These are phyloP conservation scores for Copidosoma floridanum DNA, from an alignment of 1,140 invertebrate genomes.

Conservation along the genomic window DNA sequence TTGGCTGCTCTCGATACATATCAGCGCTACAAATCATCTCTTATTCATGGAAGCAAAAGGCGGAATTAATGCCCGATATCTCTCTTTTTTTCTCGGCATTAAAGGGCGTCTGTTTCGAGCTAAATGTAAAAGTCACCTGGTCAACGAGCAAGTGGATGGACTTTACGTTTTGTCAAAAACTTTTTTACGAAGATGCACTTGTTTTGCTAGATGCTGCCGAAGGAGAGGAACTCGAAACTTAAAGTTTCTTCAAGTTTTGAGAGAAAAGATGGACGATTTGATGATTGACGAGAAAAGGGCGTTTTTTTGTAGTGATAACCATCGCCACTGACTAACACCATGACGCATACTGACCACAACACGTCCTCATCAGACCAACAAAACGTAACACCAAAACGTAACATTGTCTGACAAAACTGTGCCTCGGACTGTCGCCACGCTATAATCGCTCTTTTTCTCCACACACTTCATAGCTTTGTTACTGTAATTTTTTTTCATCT, in stretches of 20 bases:
- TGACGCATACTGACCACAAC: background rate
- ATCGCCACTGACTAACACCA: no score
- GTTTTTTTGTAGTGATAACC: no score
- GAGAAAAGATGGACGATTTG: no score
- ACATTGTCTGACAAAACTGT: background rate
- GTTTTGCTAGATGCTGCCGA: background rate
- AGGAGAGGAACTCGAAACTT: background rate
- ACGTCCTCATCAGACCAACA: no score
- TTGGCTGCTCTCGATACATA: slow-evolving; percentile 13
- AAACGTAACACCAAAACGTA: no score
- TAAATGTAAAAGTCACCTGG: background rate
- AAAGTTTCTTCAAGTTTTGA: no score
- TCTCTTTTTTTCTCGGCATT: no score
- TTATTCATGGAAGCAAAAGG: slow-evolving; percentile 21
- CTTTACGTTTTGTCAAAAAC: background rate
- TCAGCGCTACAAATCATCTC: slow-evolving; percentile 6
- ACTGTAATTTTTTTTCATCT: slow-evolving; percentile 7
- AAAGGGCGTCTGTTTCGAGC: background rate
- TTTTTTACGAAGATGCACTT: background rate
- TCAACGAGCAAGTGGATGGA: background rate
- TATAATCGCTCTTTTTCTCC: slow-evolving; percentile 17
- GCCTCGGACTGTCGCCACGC: no score
- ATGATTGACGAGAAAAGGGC: no score
- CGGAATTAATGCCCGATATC: slow-evolving; percentile 1
- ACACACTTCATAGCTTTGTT: background rate